Conservation (phyloP, 2,797 vertebrate species). For the Acanthornis magna region DNA sequence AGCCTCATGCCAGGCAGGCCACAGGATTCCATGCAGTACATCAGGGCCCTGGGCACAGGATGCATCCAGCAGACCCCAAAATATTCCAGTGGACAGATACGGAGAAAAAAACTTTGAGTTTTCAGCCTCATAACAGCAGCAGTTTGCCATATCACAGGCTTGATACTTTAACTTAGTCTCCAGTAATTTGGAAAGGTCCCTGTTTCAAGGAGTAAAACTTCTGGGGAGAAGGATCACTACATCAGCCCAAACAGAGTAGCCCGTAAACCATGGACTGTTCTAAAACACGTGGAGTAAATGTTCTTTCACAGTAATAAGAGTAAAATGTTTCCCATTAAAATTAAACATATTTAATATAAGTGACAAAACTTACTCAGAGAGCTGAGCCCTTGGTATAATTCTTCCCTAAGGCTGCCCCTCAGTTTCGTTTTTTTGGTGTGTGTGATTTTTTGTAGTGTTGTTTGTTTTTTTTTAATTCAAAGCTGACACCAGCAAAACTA, state of each 20-base stretch:
- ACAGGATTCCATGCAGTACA: fast-evolving
- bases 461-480: background rate
- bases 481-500: background rate
- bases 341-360: background rate
- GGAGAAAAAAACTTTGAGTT: background rate
- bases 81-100: background rate
- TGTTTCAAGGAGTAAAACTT: background rate
- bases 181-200: background rate
- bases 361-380: background rate
- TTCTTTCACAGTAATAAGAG: background rate
- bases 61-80: background rate
- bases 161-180: background rate
- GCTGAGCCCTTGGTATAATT: background rate
- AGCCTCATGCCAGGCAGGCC: background rate
- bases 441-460: background rate
- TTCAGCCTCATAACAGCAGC: background rate
- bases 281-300: background rate
- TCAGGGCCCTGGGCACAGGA: background rate
- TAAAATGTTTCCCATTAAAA: background rate
- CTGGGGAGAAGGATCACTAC: background rate
- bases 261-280: background rate
- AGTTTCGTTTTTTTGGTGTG: background rate
- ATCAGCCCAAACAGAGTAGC: fast-evolving
- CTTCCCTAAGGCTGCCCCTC: background rate
- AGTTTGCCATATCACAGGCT: background rate